A percentile compares a stretch with the other conserved stretches of the same genome.
Conservation (phyloP, 1,140 invertebrate genomes). For the Drosophila subpulchrella region DNA sequence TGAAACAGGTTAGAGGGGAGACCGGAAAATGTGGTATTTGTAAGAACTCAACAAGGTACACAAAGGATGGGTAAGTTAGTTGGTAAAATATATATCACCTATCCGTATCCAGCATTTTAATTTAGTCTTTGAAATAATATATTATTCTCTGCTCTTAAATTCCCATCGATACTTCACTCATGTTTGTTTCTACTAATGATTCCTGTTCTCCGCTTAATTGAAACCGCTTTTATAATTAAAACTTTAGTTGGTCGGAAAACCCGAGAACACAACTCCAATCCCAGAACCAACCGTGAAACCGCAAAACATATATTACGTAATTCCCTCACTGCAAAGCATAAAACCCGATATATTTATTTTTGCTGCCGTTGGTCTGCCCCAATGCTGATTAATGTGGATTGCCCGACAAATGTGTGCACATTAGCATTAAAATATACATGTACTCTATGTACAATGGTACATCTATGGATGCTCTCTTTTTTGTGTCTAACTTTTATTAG, state of each 20-base stretch:
- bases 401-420: conserved; percentile 75
- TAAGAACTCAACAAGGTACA: background rate
- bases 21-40: background rate
- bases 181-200: background rate
- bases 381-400: conserved; percentile 78
- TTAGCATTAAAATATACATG: conserved; percentile 71
- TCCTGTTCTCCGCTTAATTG: conserved; percentile 8
- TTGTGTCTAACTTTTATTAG: conserved; percentile 74
- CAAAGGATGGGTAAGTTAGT: background rate
- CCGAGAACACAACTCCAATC: conserved; percentile 12
- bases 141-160: background rate
- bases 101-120: background rate
- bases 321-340: conserved; percentile 38
- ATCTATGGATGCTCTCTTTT: conserved; percentile 9
- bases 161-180: too few species aligned
- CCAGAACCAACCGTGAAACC: conserved; percentile 36
- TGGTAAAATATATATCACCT: background rate
- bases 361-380: conserved; percentile 28
- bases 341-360: conserved; percentile 18
- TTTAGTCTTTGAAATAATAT: background rate
- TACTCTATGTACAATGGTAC: background rate
- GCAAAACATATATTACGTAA: conserved; percentile 66
- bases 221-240: conserved; percentile 50
- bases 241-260: conserved; percentile 2
- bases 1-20: conserved; percentile 11